Base-by-base conservation (phyloP, 2,888 invertebrate species). In the Patella ulyssiponensis region DNA sequence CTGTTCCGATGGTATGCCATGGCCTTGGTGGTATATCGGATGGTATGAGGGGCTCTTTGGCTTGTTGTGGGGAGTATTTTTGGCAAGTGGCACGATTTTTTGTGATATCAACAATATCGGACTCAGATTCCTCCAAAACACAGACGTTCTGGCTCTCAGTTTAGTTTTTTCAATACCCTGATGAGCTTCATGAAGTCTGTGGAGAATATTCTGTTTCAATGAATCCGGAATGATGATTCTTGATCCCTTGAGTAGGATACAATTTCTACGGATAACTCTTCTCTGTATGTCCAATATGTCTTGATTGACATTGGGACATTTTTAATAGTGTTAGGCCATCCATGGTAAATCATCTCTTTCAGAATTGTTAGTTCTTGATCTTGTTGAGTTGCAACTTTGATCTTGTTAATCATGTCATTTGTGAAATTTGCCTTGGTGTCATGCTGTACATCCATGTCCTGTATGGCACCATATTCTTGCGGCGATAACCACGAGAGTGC, bases 121-220 rank as follows among this genome's bases (percentile, higher is more conserved):
- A 58, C 79, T 82, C 20, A 82, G 77, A 11, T 79, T 73, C 20
- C 71, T 53, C 80, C 82, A 82, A 51, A 64, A 81, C 9, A 82
- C 77, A 44, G 20, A 64, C 69, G 71, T 69, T 56, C 70, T 33
- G 14, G 80, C 80, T 20, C 71, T 69, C 20, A 64, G 14, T 12
- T 64, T 20, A 64, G 20, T 20, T n/a, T 64, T 64, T 23, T 64
- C 64, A 20, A 23, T 14, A 20, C 58, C 64, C 64, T 64, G 64
- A 17, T 64, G 23, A 81, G 76, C 17, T 54, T 7, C 17, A 78
- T 58, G 7, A 75, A 74, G 23, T 76, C 64, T 3, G 70, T 23
- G 15, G 70, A 79, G 5, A 74, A 71, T 20, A 56, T 75, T 70
- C 51, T 52, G 72, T 23, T 64, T n/a, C 23, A 64, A 4, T 20